Evolutionary conservation across 2,888 invertebrate genomes (phyloP), one percentile per base, ranked within the genome.

Genomic region (Scaptodrosophila latifasciaeformis): DNA sequence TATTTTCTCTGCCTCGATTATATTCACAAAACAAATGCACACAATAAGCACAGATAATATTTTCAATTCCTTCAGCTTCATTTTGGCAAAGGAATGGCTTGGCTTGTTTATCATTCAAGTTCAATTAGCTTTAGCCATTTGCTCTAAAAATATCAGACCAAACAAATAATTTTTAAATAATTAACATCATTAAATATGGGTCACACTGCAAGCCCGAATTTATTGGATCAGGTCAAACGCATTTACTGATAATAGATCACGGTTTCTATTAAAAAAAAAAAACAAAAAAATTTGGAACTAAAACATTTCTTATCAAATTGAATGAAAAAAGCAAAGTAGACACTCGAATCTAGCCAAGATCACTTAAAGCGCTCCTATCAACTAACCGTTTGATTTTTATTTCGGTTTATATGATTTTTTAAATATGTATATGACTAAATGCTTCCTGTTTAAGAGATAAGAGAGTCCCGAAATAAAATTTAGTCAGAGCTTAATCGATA

Each of bases 281-380:
- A n/a, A n/a, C n/a, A 12, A 27, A 31, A 13, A n/a, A 31, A 13
- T 34, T 34, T 15, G 34, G 34, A 34, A 34, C 12, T 15, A 13
- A 34, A 15, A 15, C 34, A 15, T 15, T 7, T 10, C 12, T 34
- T 34, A 34, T 34, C 34, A 34, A 34, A 4, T 13, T 34, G n/a
- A 13, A 1, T 6, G 9, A 3, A 29, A 5, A 15, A 29, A 45
- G 19, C n/a, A 45, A 34, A n/a, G n/a, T n/a, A n/a, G n/a, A n/a
- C n/a, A n/a, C n/a, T n/a, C n/a, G n/a, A n/a, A n/a, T n/a, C n/a
- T n/a, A 31, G 18, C 18, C 18, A 9, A 30, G 12, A 48, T 24
- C 35, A 31, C 12, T n/a, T 15, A 21, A 17, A 24, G 10, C 35
- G 37, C 4, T 40, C 40, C 40, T 49, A 49, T 49, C 49, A 49